phyloP scores from a whole-genome alignment of 1,140 invertebrate species.

The Bombus waltoni region DNA sequence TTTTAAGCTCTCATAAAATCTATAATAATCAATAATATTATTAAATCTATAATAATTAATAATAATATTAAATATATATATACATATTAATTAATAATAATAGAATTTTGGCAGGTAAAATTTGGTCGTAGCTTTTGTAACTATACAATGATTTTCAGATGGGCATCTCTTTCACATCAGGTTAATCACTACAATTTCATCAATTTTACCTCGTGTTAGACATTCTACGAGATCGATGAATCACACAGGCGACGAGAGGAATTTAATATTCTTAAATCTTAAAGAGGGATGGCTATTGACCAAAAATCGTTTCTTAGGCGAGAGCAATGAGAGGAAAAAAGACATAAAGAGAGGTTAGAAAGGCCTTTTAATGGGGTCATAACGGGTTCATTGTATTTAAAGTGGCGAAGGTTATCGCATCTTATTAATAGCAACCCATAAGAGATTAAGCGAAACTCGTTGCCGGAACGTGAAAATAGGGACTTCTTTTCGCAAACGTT shows the following conservation, averaged over 20 bases:
- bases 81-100: neutral
- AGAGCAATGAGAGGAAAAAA: neutral
- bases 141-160: neutral
- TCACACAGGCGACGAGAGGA: neutral
- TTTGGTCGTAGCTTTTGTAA: neutral
- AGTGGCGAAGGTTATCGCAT: constrained; percentile 24
- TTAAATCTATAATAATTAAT: too few species aligned
- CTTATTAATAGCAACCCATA: constrained; percentile 26
- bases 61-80: too few species aligned
- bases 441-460: constrained; percentile 25
- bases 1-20: neutral
- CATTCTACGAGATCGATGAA: neutral
- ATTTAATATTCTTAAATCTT: constrained; percentile 6
- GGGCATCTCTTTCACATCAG: neutral
- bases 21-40: neutral
- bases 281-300: neutral
- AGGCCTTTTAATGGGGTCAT: neutral
- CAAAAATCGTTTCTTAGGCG: neutral
- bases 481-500: neutral
- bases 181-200: neutral
- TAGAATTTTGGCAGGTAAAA: neutral
- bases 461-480: constrained; percentile 10
- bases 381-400: constrained; percentile 19
- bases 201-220: neutral
- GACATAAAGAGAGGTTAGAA: too few species aligned